Percentiles rank a stretch among this genome's conserved stretches.
These are phyloP conservation scores for Hydrochoerus hydrochaeris DNA, from an alignment of 2,113 vertebrate genomes.

Conservation along the genomic window DNA sequence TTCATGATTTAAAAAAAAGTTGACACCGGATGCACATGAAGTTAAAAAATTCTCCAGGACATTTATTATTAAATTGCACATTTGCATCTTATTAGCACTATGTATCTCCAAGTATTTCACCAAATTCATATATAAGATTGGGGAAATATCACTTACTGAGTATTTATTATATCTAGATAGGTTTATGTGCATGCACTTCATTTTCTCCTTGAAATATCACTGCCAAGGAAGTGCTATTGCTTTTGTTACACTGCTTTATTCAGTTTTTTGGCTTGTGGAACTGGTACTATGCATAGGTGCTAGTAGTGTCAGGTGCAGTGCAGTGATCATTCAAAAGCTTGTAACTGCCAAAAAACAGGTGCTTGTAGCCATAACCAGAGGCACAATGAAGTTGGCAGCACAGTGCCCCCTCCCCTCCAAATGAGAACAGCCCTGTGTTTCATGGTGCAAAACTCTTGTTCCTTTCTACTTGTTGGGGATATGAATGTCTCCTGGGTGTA, in stretches of 20 bases:
- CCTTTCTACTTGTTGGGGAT: background rate
- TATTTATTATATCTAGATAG: background rate
- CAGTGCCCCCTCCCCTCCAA: background rate
- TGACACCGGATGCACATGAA: background rate
- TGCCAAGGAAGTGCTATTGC: background rate
- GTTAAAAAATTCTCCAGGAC: background rate
- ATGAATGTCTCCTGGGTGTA: background rate
- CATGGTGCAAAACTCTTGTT: background rate
- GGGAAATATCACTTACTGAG: background rate
- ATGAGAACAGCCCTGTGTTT: background rate
- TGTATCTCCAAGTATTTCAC: background rate
- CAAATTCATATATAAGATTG: background rate
- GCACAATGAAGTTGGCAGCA: background rate
- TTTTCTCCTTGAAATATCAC: background rate
- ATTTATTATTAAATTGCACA: background rate
- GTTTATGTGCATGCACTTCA: background rate
- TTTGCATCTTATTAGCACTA: background rate
- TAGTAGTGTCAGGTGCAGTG: background rate
- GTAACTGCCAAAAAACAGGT: background rate
- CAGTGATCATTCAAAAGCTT: background rate
- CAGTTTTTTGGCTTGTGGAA: background rate
- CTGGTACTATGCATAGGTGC: background rate
- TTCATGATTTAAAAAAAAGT: background rate
- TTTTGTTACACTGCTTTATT: background rate
- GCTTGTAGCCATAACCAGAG: background rate